Evolutionary conservation across 2,113 vertebrate genomes (phyloP), one percentile per base, ranked within the genome.

Genomic region (Phyllopteryx taeniolatus): DNA sequence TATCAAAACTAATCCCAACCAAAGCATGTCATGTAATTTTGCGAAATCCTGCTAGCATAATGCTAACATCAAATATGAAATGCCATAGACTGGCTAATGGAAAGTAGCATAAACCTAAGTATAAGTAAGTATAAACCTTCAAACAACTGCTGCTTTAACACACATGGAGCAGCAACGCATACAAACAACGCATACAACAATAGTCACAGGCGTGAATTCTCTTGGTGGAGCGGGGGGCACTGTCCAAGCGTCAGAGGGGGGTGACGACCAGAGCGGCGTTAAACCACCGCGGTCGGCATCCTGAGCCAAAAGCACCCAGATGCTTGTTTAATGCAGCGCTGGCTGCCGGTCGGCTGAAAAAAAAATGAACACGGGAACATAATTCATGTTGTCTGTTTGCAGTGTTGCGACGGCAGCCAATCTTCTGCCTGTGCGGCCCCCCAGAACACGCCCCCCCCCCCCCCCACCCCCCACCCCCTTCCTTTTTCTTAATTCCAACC

Each of bases 271-370:
- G 31, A 61, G 59, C 31, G 59, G 5, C 33, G 15, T 39, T 8
- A 19, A 61, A 35, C 61, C 12, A 17, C 35, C 60, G 8, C 8
- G 31, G 4, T 86, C 75, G 53, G 73, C 46, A 56, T 39, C 71
- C 59, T 2, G 70, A 88, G 89, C 90, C 91, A 91, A 54, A 85
- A 88, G 75, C 68, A 46, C 71, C 85, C 90, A 91, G 89, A 87
- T 92, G 89, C 89, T 88, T 85, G 80, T 88, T 90, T 87, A 90
- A 88, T 88, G 79, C 83, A 42, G 77, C 19, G 57, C 83, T 90
- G 89, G 85, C 82, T 81, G 79, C 72, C 71, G 15, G 64, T 59
- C 11, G 8, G 22, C 76, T 79, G 67, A 81, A 90, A n/a, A 42
- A 87, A 14, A 88, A 91, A 84, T 83, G 86, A 90, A 90, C 88